These are phyloP conservation scores for Cinclus cinclus DNA, from an alignment of 2,113 vertebrate genomes.

Conservation along the genomic window DNA sequence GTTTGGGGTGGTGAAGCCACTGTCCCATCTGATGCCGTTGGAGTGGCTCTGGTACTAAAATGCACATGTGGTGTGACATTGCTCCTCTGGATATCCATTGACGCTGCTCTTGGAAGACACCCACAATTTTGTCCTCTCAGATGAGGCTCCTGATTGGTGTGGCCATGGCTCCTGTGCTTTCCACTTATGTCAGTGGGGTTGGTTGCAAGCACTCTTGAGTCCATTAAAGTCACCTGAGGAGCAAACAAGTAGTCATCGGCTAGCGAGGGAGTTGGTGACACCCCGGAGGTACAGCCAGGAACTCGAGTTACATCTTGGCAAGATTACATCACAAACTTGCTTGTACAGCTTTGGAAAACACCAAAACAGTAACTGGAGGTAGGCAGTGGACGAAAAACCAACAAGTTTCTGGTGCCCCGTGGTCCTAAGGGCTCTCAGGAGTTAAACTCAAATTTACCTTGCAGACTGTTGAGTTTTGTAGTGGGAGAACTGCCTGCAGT, in stretches of 20 bases:
- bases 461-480: background rate
- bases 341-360: background rate
- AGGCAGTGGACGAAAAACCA: background rate
- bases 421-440: background rate
- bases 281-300: background rate
- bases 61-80: rapidly evolving
- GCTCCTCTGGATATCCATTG: background rate
- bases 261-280: background rate
- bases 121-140: background rate
- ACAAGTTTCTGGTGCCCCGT: background rate
- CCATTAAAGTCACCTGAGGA: background rate
- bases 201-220: background rate
- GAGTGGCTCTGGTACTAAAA: background rate
- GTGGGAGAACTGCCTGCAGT: background rate
- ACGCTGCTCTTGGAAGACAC: background rate
- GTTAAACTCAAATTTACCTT: background rate
- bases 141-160: background rate
- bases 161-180: background rate
- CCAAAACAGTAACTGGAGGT: background rate
- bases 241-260: background rate
- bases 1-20: background rate
- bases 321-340: background rate
- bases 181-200: background rate
- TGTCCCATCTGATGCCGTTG: background rate
- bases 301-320: constrained; percentile 18